Conservation (phyloP, 2,797 vertebrate species). For the Linurgus olivaceus region DNA sequence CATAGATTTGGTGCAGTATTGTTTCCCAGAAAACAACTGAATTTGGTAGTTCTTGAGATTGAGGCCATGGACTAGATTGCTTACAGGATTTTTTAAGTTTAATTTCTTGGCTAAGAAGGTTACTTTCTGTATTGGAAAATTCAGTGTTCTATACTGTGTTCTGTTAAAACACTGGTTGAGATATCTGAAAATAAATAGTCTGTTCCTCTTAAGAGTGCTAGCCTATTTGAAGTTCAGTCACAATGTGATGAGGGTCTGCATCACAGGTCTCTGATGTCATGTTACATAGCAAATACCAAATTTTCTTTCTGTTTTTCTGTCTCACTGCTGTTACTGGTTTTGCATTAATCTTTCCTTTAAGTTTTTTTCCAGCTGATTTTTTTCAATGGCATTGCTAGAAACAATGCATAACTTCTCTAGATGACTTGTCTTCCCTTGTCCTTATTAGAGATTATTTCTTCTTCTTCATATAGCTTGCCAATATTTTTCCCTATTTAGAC, state of each 20-base stretch:
- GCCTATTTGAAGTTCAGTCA: not conserved
- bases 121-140: not conserved
- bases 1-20: not conserved
- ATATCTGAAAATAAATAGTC: not conserved
- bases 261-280: not conserved
- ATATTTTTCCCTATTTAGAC: not conserved
- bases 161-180: not conserved
- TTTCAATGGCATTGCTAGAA: not conserved
- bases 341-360: not conserved
- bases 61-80: not conserved
- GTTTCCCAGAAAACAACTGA: not conserved
- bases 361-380: not conserved
- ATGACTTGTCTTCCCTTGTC: not conserved
- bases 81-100: not conserved
- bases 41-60: not conserved
- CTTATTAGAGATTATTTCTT: not conserved
- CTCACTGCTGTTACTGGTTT: not conserved
- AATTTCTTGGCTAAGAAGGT: not conserved
- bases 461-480: not conserved
- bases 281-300: not conserved
- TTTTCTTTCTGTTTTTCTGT: not conserved
- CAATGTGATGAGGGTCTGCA: not conserved
- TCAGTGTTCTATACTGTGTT: not conserved
- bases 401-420: not conserved
- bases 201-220: fast-evolving